Percentiles rank a stretch among this genome's conserved stretches.
phyloP scores from a whole-genome alignment of 2,888 invertebrate species.

The Acrobasis consociella region DNA sequence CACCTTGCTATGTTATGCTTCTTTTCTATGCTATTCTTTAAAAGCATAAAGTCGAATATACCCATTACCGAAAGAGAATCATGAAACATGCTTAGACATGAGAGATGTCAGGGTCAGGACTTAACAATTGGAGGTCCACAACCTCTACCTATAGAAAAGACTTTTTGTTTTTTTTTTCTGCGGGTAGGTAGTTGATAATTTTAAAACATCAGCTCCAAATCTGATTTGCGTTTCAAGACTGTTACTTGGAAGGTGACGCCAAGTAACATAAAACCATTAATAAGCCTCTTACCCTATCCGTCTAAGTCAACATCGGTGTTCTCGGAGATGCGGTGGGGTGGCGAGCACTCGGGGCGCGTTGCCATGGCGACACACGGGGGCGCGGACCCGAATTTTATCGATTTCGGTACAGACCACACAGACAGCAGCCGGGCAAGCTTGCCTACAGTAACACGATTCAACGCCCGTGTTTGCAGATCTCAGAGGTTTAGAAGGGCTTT shows the following conservation, averaged over 20 bases:
- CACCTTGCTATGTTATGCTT: too few relatives aligned
- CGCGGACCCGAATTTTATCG: slow-evolving; percentile 82
- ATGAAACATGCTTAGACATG: too few relatives aligned
- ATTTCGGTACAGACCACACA: slow-evolving; percentile 80
- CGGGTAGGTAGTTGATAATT: slow-evolving; percentile 23
- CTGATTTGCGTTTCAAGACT: slow-evolving; percentile 36
- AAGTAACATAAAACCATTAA: slow-evolving; percentile 81
- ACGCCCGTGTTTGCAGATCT: slow-evolving; percentile 77
- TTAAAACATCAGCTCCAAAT: slow-evolving; percentile 22
- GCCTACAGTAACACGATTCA: slow-evolving; percentile 78
- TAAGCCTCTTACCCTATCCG: slow-evolving; percentile 83
- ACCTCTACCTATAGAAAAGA: too few relatives aligned
- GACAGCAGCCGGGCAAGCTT: slow-evolving; percentile 76
- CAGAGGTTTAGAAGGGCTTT: slow-evolving; percentile 75
- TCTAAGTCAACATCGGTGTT: slow-evolving; percentile 82
- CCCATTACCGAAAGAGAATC: too few relatives aligned
- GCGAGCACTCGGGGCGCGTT: slow-evolving; percentile 61
- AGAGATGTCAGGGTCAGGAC: too few relatives aligned
- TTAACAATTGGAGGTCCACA: too few relatives aligned
- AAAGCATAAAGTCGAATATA: too few relatives aligned
- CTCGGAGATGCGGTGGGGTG: slow-evolving; percentile 64
- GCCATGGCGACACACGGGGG: slow-evolving; percentile 74
- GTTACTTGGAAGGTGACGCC: slow-evolving; percentile 56
- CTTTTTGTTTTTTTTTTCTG: slow-evolving; percentile 28
- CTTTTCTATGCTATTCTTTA: too few relatives aligned